A percentile compares a stretch with the other conserved stretches of the same genome.
These are phyloP conservation scores for Microplitis manilae DNA, from an alignment of 2,888 invertebrate species.

Conservation along the genomic window DNA sequence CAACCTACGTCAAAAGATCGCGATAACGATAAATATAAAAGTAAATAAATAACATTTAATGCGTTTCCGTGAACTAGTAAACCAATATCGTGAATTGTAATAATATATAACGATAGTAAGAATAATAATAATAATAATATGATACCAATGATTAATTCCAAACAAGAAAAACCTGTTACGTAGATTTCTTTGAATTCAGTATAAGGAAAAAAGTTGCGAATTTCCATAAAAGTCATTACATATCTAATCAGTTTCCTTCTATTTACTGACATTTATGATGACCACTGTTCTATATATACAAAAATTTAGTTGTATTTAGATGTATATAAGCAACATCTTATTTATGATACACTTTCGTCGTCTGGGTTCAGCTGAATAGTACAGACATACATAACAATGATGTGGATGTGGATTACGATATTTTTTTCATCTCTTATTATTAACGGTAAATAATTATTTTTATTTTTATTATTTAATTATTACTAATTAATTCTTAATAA, in stretches of 20 bases:
- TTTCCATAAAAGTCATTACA: not conserved
- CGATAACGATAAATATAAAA: too few species aligned
- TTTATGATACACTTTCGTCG: not conserved
- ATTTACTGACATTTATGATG: not conserved
- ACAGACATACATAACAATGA: slow-evolving; percentile 1
- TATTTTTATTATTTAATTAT: not conserved
- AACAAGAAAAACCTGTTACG: not conserved
- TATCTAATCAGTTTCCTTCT: not conserved
- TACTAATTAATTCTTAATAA: not conserved
- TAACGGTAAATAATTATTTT: slow-evolving; percentile 22
- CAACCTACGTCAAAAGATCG: too few species aligned
- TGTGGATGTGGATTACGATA: slow-evolving; percentile 15
- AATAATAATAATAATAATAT: too few species aligned
- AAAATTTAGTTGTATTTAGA: not conserved
- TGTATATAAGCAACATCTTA: not conserved
- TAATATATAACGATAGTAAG: too few species aligned
- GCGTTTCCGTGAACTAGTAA: too few species aligned
- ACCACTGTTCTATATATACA: not conserved
- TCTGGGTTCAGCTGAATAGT: not conserved
- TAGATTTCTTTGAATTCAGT: not conserved
- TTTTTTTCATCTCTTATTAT: slow-evolving; percentile 18
- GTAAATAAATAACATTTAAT: too few species aligned
- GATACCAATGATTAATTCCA: not conserved
- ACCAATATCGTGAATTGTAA: too few species aligned
- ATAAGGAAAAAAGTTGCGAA: not conserved